These are phyloP conservation scores for Nesometra sesokonis DNA, from an alignment of 35 echinoderm and acorn worm genomes.

Conservation along the genomic window DNA sequence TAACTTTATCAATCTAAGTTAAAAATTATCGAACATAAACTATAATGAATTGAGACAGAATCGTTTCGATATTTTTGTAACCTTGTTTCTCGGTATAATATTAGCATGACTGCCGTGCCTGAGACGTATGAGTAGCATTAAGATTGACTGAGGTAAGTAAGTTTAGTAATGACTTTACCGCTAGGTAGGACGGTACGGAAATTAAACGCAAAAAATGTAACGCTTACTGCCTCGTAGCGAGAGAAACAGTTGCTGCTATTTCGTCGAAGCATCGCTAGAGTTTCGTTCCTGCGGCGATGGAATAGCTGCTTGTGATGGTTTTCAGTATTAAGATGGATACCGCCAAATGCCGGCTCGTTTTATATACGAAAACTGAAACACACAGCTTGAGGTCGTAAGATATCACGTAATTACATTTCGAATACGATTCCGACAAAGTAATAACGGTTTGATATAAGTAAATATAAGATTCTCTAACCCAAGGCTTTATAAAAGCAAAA, in stretches of 20 bases:
- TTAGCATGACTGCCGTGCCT: neutral
- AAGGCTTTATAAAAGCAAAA: neutral
- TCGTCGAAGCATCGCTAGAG: neutral
- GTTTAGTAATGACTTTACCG: neutral
- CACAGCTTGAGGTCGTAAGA: neutral
- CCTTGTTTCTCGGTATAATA: neutral
- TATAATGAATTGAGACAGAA: neutral
- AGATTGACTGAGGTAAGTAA: neutral
- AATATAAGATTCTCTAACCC: neutral
- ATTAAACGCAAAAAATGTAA: neutral
- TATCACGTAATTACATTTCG: neutral
- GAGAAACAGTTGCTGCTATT: neutral
- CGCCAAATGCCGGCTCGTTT: neutral
- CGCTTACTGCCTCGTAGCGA: neutral
- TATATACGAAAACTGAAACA: conserved; percentile 1
- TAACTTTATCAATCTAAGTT: neutral
- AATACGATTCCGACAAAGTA: neutral
- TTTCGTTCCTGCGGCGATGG: neutral
- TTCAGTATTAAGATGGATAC: neutral
- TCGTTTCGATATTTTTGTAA: neutral
- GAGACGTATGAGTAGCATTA: neutral
- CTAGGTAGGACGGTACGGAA: neutral
- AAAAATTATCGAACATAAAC: neutral
- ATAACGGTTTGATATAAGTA: neutral
- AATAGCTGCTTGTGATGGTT: neutral